phyloP scores from a whole-genome alignment of 2,888 invertebrate genomes.

The Apodemia zela region DNA sequence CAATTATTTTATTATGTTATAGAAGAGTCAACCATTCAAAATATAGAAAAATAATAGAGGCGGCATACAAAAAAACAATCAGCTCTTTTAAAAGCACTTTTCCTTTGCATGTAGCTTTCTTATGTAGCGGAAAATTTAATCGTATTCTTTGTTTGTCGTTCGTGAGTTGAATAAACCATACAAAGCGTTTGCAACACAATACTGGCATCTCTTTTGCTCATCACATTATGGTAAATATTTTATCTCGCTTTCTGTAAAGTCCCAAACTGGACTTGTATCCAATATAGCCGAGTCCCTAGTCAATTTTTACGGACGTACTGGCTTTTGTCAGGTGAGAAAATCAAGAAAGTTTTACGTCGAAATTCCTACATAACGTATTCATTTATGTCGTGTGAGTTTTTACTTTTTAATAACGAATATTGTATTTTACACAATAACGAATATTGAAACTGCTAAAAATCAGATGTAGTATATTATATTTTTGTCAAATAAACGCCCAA shows the following conservation, averaged over 20 bases:
- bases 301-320: constrained; percentile 49
- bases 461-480: no score
- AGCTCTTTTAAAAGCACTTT: constrained; percentile 42
- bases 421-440: no score
- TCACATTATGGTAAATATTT: constrained; percentile 36
- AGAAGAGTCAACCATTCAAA: background rate
- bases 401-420: background rate
- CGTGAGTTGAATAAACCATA: constrained; percentile 70
- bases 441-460: no score
- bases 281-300: constrained; percentile 46
- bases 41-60: constrained; percentile 23
- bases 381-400: background rate
- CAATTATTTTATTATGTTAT: background rate
- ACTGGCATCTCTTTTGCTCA: constrained; percentile 41
- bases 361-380: constrained; percentile 12
- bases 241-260: constrained; percentile 45
- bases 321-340: constrained; percentile 48
- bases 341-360: constrained; percentile 33
- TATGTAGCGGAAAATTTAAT: constrained; percentile 74
- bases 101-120: constrained; percentile 55
- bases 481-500: no score
- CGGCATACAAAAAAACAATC: constrained; percentile 33
- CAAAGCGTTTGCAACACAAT: constrained; percentile 39
- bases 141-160: constrained; percentile 60
- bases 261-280: constrained; percentile 46